Evolutionary conservation across 2,797 vertebrate genomes (phyloP), one percentile per base, ranked within the genome.

Genomic region (Coregonus ussuriensis): DNA sequence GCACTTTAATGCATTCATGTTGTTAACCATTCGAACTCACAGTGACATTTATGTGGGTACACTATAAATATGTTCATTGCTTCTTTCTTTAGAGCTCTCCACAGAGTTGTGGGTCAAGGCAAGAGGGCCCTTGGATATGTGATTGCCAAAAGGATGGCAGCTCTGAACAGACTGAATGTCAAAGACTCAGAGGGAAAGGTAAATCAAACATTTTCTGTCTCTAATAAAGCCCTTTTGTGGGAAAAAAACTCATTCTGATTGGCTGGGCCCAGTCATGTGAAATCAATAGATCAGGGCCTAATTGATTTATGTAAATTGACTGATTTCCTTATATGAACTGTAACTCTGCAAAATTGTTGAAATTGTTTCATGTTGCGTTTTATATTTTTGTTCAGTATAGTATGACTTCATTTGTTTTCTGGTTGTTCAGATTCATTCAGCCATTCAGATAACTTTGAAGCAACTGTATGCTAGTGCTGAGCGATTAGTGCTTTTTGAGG

Each of bases 121-220:
- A 95, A 91, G 79, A 93, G 95, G 77, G 94, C 95, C 0, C 88
- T 93, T 77, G 93, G 90, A 1, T 96, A 93, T 0, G 92, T 86
- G 1, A 89, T 96, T 2, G 95, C 94, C 0, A 91, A 83, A 83
- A 93, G 93, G 71, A 95, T 96, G 89, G 91, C 91, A 0, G 76
- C 85, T 1, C 70, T 95, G 51, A 89, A 92, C 85, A 91, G 91
- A 79, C 90, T 97, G 68, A 89, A 96, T 0, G 80, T 91, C 73
- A 96, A 92, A 87, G 93, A 97, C 47, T 86, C 82, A 31, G 85
- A 94, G 67, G 88, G 94, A 86, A 93, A 94, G 95, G 96, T 97
- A 94, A 51, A 11, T 33, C 15, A 25, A 62, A 41, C 37, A 25
- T 25, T 6, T 37, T 37, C 37, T 37, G 37, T 37, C 37, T 37